Conservation (phyloP, 2,113 vertebrate genomes). For the Limanda limanda region DNA sequence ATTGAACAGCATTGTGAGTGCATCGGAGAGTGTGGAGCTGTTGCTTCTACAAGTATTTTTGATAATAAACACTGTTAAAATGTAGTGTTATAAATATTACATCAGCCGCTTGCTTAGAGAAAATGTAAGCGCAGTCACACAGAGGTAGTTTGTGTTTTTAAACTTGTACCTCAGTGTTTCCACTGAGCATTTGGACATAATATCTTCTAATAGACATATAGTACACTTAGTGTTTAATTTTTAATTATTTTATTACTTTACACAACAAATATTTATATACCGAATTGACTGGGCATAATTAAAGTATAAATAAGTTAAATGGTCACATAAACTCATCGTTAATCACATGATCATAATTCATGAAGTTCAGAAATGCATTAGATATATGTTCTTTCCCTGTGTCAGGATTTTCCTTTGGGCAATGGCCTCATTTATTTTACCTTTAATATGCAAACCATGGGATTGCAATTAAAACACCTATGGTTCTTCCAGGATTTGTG, state of each 20-base stretch:
- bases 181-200: neutral
- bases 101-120: neutral
- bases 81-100: neutral
- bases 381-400: neutral
- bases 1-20: conserved; percentile 1
- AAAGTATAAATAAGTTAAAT: neutral
- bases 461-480: conserved; percentile 13
- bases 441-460: conserved; percentile 13
- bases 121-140: neutral
- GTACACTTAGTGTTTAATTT: neutral
- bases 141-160: conserved; percentile 5
- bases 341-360: too few species aligned
- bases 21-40: neutral
- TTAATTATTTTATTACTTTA: neutral
- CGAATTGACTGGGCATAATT: neutral
- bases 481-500: conserved; percentile 4
- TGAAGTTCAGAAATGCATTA: neutral
- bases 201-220: neutral
- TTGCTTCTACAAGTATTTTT: neutral
- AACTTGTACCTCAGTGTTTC: conserved; percentile 5
- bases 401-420: neutral
- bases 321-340: neutral
- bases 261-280: too few species aligned
- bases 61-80: neutral
- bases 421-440: conserved; percentile 22